Conservation (phyloP, 2,113 vertebrate genomes). For the Amphilophus citrinellus region DNA sequence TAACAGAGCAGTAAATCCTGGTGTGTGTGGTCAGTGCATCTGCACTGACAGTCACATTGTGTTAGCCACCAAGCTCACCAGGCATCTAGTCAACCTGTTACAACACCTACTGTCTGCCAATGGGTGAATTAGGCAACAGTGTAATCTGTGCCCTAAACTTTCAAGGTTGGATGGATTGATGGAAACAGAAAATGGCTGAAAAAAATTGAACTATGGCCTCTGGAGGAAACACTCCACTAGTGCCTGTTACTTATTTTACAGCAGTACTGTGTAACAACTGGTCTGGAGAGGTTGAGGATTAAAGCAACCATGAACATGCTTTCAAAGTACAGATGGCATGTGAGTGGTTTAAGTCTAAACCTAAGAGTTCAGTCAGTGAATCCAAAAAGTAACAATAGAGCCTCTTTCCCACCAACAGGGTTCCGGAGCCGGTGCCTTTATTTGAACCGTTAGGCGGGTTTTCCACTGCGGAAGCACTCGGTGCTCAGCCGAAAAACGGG, state of each 20-base stretch:
- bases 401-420: no score
- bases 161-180: neutral
- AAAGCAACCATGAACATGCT: neutral
- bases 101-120: neutral
- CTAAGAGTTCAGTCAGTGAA: neutral
- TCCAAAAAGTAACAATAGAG: neutral
- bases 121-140: neutral
- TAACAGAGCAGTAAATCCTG: slow-evolving; percentile 29
- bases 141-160: neutral
- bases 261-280: neutral
- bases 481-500: no score
- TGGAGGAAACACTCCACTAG: rapidly evolving
- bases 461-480: no score
- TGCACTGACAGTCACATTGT: neutral
- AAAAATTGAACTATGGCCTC: neutral
- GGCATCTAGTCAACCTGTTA: neutral
- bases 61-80: neutral
- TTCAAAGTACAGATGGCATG: neutral
- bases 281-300: neutral
- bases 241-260: neutral
- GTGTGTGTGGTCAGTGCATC: slow-evolving; percentile 12
- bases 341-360: neutral
- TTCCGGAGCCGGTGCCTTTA: no score
- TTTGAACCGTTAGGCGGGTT: no score
- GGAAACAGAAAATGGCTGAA: neutral